Conservation (phyloP, 2,113 vertebrate genomes). For the Synchiropus splendidus region DNA sequence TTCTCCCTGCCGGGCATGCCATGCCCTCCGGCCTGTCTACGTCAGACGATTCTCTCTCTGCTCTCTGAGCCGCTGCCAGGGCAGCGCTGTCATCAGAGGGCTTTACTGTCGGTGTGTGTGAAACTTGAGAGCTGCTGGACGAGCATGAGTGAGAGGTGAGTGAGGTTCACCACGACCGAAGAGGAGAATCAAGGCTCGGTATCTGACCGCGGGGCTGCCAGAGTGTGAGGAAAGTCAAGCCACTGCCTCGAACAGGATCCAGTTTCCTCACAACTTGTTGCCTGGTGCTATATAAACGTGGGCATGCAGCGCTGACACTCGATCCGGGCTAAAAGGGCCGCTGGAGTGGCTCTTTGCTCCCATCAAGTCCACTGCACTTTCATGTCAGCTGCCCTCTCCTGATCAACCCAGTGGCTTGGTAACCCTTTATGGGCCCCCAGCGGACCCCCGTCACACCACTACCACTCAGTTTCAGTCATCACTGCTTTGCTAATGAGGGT, state of each 20-base stretch:
- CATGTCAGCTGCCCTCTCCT: constrained; percentile 33
- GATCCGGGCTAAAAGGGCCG: constrained; percentile 66
- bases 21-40: constrained; percentile 43
- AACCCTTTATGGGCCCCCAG: constrained; percentile 19
- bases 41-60: constrained; percentile 57
- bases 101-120: constrained; percentile 60
- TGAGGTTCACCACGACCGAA: constrained; percentile 30
- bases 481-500: constrained; percentile 56
- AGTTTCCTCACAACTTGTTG: constrained; percentile 74
- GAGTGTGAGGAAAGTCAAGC: constrained; percentile 53
- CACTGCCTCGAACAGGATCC: constrained; percentile 44
- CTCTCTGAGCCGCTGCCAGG: constrained; percentile 45
- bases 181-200: constrained; percentile 42
- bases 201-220: constrained; percentile 37
- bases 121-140: constrained; percentile 60
- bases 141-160: constrained; percentile 41
- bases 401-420: constrained; percentile 24
- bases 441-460: constrained; percentile 26
- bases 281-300: constrained; percentile 75
- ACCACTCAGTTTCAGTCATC: constrained; percentile 40
- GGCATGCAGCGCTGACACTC: constrained; percentile 67
- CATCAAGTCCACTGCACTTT: constrained; percentile 42
- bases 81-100: constrained; percentile 64
- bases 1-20: constrained; percentile 53
- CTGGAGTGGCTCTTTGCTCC: constrained; percentile 52